A percentile compares a stretch with the other conserved stretches of the same genome.
phyloP scores from a whole-genome alignment of 2,113 vertebrate species.

The Orientallactaga bullata region DNA sequence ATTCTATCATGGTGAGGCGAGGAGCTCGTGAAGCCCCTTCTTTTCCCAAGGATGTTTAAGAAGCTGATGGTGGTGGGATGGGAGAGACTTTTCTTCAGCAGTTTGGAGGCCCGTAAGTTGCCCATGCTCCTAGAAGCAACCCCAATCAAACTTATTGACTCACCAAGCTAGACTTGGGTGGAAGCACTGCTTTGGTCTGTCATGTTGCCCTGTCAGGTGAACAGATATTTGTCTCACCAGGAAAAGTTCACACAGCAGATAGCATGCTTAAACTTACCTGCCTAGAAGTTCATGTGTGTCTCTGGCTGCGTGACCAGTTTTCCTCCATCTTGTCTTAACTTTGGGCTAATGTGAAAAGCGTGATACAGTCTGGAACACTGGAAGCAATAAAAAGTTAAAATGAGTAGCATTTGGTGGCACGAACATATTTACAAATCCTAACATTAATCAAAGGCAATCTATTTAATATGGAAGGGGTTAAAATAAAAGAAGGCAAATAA shows the following conservation, averaged over 20 bases:
- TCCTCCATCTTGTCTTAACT: not conserved
- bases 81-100: not conserved
- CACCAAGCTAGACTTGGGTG: not conserved
- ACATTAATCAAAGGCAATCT: not conserved
- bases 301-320: not conserved
- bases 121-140: not conserved
- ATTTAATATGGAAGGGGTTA: slow-evolving; percentile 17
- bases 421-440: slow-evolving; percentile 55
- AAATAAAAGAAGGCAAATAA: slow-evolving; percentile 50
- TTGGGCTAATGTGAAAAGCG: not conserved
- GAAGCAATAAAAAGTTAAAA: slow-evolving; percentile 40
- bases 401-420: not conserved
- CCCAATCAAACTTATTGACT: not conserved
- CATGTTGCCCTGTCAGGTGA: not conserved
- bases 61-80: not conserved
- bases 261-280: not conserved
- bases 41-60: not conserved
- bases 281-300: not conserved
- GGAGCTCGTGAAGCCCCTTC: not conserved
- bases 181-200: not conserved
- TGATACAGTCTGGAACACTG: not conserved
- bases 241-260: not conserved
- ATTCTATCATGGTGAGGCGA: too few relatives aligned
- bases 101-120: not conserved
- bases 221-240: not conserved